Base-by-base conservation (phyloP, 2,797 vertebrate species). In the Nasua narica region DNA sequence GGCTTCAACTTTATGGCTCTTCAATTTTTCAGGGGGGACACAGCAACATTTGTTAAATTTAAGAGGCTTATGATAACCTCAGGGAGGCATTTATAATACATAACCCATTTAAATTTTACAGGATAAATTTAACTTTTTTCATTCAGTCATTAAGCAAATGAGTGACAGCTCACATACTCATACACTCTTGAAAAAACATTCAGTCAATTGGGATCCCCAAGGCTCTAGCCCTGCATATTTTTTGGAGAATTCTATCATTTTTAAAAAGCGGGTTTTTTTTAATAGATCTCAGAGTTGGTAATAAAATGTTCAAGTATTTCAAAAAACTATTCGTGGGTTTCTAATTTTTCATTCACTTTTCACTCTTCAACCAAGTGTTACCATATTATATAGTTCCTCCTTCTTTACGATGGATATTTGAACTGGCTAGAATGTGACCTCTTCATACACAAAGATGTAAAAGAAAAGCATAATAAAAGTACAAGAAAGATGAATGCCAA, bases 81-180 rank as follows among this genome's bases (percentile, higher is more conserved):
- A 77, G 32, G 6, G 50, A 92, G 65, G 3, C 40, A 62, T 37
- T 87, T 58, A 54, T 18, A 83, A 90, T 72, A 76, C 0, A 82
- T 21, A 67, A 37, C 3, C 29, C 62, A 46, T 81, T 92, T 78
- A 74, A 88, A 94, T 85, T 92, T 70, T 87, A 85, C 12, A 72
- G 35, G 70, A 76, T 37, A 67, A 95, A 85, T 78, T 48, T 70
- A 93, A 93, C 6, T 46, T 65, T 58, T 72, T 67, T 95, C 69
- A 95, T 74, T 94, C n/a, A 70, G 15, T 70, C 48, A 76, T 48
- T 91, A 87, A 60, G 15, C 29, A 97, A 89, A 88, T 43, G 10
- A 23, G 5, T 40, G 65, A 92, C 50, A 94, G 67, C 69, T 76
- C 62, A 94, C 77, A 93, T 37, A 62, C 67, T 48, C 60, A 48